phyloP scores from a whole-genome alignment of 2,113 vertebrate species.

The Piliocolobus tephrosceles region DNA sequence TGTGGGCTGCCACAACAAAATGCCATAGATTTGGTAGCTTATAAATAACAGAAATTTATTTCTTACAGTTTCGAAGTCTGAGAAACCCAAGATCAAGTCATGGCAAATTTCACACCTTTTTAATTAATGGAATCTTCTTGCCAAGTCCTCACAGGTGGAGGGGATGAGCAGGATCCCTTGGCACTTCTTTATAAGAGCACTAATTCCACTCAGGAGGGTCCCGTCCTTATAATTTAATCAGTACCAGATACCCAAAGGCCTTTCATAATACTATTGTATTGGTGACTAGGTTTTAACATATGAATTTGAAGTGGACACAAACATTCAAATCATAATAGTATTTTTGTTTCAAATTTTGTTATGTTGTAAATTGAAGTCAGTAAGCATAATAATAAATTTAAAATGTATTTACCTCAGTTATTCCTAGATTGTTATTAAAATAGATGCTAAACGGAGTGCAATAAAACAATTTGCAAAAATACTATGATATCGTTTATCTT shows the following conservation, averaged over 20 bases:
- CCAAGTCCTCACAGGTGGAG: neutral
- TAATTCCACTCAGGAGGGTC: neutral
- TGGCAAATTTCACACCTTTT: neutral
- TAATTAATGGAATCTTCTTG: neutral
- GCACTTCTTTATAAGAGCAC: neutral
- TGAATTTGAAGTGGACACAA: neutral
- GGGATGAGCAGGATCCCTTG: neutral
- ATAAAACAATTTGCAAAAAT: neutral
- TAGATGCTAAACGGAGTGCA: neutral
- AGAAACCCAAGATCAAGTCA: neutral
- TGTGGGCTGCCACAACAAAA: neutral
- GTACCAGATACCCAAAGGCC: neutral
- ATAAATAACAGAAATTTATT: neutral
- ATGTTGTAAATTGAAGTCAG: neutral
- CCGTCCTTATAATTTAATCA: neutral
- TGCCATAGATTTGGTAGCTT: neutral
- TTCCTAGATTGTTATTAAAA: neutral
- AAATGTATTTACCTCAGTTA: neutral
- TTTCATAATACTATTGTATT: neutral
- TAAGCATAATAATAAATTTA: neutral
- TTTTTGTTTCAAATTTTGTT: neutral
- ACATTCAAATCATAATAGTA: neutral
- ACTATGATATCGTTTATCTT: neutral
- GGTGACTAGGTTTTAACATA: neutral
- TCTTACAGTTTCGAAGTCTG: accelerated